Conservation (phyloP, 2,888 invertebrate species). For the Lucinisca nassula region DNA sequence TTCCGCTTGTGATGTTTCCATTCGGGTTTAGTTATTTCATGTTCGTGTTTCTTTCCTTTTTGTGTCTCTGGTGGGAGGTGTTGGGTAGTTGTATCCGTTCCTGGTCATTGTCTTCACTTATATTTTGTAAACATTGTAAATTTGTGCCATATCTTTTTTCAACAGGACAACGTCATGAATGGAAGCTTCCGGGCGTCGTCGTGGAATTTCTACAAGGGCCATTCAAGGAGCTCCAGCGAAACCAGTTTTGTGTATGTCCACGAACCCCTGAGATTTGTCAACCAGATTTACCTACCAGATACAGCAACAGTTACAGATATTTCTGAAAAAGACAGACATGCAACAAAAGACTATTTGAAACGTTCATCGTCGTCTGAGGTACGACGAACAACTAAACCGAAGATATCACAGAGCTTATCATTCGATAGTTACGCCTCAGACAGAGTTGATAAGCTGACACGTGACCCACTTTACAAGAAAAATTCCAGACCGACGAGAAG, state of each 20-base stretch:
- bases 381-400: not conserved
- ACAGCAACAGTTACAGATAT: not conserved
- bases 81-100: too few species aligned
- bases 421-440: not conserved
- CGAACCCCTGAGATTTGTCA: not conserved
- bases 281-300: not conserved
- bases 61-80: too few species aligned
- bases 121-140: too few species aligned
- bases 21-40: too few species aligned
- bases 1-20: too few species aligned
- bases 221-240: not conserved
- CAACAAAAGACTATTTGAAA: not conserved
- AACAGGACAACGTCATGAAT: not conserved
- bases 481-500: not conserved
- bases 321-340: not conserved
- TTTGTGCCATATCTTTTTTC: too few species aligned
- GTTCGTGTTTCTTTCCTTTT: too few species aligned
- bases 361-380: not conserved
- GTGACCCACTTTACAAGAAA: not conserved
- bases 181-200: not conserved
- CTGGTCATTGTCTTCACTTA: too few species aligned
- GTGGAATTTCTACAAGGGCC: not conserved
- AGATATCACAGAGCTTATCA: not conserved
- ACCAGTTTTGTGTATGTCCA: not conserved
- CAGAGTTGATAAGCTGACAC: not conserved